Evolutionary conservation across 2,888 invertebrate genomes (phyloP).

Genomic region (Nymphalis urticae): DNA sequence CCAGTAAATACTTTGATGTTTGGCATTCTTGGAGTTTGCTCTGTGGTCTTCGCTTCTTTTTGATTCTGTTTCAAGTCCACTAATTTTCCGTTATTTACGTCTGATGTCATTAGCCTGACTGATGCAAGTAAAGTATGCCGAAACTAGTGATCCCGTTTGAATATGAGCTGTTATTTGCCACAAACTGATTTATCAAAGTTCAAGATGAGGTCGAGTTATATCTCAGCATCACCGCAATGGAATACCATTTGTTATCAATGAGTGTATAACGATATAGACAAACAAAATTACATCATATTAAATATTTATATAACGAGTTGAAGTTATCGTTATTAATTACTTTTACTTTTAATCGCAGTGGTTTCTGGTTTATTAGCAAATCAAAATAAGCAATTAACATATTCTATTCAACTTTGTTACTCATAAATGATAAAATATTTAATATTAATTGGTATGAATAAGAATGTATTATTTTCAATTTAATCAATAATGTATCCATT

Average conservation of each 20-base stretch:
- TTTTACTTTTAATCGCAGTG: background rate
- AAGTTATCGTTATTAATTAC: slow-evolving; percentile 7
- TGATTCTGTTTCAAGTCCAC: slow-evolving; percentile 45
- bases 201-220: slow-evolving; percentile 63
- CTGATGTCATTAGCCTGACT: slow-evolving; percentile 62
- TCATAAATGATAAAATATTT: no score
- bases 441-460: no score
- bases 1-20: slow-evolving; percentile 99
- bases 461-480: no score
- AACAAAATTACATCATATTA: slow-evolving; percentile 43
- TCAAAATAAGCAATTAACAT: no score
- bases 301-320: slow-evolving; percentile 22
- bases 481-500: no score
- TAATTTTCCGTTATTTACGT: slow-evolving; percentile 47
- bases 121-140: slow-evolving; percentile 49
- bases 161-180: slow-evolving; percentile 62
- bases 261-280: slow-evolving; percentile 37
- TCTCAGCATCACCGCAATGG: slow-evolving; percentile 58
- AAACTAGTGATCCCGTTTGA: slow-evolving; percentile 50
- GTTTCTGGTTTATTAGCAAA: background rate
- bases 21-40: slow-evolving; percentile 87
- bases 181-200: slow-evolving; percentile 67
- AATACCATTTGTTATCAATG: slow-evolving; percentile 52
- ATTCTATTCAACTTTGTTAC: no score
- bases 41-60: slow-evolving; percentile 31